These are phyloP conservation scores for Ceratotherium simum DNA, from an alignment of 2,113 vertebrate species.

Conservation along the genomic window DNA sequence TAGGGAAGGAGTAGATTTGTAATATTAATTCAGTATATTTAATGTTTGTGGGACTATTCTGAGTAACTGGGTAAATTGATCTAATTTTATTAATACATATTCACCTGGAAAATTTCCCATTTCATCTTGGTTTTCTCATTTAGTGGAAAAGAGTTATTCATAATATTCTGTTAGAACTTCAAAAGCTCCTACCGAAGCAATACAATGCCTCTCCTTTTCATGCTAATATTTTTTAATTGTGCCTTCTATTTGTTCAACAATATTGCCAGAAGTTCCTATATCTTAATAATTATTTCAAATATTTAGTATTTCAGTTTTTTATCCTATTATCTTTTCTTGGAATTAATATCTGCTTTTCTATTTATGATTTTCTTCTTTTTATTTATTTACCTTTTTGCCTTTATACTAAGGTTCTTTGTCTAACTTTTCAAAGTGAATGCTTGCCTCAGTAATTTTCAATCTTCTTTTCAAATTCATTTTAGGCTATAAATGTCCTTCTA, in stretches of 20 bases:
- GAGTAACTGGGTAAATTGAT: not conserved
- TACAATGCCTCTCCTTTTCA: not conserved
- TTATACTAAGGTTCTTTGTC: not conserved
- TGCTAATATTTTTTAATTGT: not conserved
- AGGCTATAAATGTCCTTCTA: not conserved
- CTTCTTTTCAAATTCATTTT: constrained; percentile 45
- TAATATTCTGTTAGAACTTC: not conserved
- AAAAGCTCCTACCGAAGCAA: not conserved
- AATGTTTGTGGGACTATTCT: not conserved
- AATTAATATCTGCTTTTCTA: not conserved
- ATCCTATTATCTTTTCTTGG: not conserved
- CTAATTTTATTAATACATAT: constrained; percentile 38
- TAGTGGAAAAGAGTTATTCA: not conserved
- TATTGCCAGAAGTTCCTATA: not conserved
- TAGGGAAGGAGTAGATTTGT: not conserved
- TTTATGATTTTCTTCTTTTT: not conserved
- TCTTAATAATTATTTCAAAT: constrained; percentile 11
- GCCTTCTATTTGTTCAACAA: not conserved
- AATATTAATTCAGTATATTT: constrained; percentile 1
- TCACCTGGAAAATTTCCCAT: not conserved
- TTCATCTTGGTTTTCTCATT: not conserved
- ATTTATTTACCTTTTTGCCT: not conserved
- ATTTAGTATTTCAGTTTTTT: not conserved
- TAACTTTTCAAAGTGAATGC: constrained; percentile 4
- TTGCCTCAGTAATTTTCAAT: constrained; percentile 13